Percentiles rank a stretch among this genome's conserved stretches.
phyloP scores from a whole-genome alignment of 1,140 invertebrate species.

The Heterodera carotae region DNA sequence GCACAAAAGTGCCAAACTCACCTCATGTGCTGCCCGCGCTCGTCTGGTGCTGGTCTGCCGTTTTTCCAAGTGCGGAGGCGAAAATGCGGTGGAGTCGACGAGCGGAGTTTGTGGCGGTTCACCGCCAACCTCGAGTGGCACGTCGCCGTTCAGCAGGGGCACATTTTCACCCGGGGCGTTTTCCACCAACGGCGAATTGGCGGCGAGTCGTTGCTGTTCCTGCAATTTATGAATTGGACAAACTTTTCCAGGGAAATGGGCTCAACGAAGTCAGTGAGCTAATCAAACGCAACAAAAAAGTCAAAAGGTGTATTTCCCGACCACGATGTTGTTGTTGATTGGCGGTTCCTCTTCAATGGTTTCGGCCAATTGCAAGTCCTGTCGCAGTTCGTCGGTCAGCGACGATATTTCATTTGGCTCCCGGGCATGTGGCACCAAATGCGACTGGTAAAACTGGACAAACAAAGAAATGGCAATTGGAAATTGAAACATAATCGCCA shows the following conservation, averaged over 20 bases:
- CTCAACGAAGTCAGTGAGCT: too few species aligned
- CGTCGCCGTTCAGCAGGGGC: background rate
- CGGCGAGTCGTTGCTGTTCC: constrained; percentile 2
- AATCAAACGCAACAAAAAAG: background rate
- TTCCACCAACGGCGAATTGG: constrained; percentile 10
- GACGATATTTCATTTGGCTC: constrained; percentile 8
- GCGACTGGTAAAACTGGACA: constrained; percentile 51
- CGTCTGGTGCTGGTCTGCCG: background rate
- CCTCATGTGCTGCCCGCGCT: background rate
- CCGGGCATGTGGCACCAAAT: constrained; percentile 44
- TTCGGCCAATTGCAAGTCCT: constrained; percentile 41
- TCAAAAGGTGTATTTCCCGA: background rate
- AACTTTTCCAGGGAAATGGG: too few species aligned
- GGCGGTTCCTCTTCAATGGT: constrained; percentile 43
- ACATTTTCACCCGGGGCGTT: background rate
- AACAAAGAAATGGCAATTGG: background rate
- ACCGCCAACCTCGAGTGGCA: background rate
- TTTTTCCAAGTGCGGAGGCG: constrained; percentile 20
- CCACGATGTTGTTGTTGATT: constrained; percentile 17
- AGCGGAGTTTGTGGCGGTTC: background rate
- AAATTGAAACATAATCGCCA: background rate
- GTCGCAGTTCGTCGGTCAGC: constrained; percentile 33
- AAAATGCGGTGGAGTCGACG: constrained; percentile 11
- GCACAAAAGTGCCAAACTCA: constrained; percentile 5
- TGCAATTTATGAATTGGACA: background rate